These are phyloP conservation scores for Drosophila bocki DNA, from an alignment of 1,140 invertebrate genomes.

Conservation along the genomic window DNA sequence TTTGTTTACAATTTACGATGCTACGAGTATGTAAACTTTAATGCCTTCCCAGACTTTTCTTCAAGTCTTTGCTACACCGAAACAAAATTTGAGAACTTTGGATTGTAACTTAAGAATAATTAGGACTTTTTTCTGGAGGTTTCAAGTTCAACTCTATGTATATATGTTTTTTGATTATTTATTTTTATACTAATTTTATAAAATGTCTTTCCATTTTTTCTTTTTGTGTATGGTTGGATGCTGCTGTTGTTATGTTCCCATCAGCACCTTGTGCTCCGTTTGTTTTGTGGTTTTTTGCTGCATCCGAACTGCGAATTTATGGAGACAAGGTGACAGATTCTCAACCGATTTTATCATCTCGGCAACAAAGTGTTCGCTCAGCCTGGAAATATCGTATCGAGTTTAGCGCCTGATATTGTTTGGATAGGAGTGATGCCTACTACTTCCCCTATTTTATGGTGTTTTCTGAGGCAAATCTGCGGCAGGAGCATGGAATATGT, in stretches of 20 bases:
- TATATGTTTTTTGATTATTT: background rate
- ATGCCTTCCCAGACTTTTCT: constrained; percentile 47
- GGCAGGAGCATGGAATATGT: constrained; percentile 52
- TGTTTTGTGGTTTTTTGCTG: constrained; percentile 47
- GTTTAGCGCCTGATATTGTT: constrained; percentile 50
- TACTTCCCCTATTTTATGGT: constrained; percentile 49
- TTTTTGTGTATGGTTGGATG: background rate
- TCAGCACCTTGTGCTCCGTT: constrained; percentile 23
- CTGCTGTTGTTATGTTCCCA: constrained; percentile 7
- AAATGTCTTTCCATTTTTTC: background rate
- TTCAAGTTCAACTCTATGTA: background rate
- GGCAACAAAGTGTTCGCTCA: constrained; percentile 64
- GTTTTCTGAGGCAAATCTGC: constrained; percentile 39
- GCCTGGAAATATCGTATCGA: constrained; percentile 36
- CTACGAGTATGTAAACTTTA: constrained; percentile 66
- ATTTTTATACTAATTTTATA: background rate
- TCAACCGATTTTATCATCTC: constrained; percentile 80
- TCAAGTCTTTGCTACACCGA: constrained; percentile 2
- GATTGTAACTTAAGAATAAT: background rate
- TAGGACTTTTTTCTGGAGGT: too few relatives aligned
- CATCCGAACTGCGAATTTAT: constrained; percentile 60
- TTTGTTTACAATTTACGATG: constrained; percentile 81
- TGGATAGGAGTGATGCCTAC: constrained; percentile 51
- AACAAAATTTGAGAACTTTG: background rate
- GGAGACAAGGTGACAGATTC: constrained; percentile 79